Base-by-base conservation (phyloP, 35 echinoderm and acorn worm genomes). In the Holothuria glaberrima region DNA sequence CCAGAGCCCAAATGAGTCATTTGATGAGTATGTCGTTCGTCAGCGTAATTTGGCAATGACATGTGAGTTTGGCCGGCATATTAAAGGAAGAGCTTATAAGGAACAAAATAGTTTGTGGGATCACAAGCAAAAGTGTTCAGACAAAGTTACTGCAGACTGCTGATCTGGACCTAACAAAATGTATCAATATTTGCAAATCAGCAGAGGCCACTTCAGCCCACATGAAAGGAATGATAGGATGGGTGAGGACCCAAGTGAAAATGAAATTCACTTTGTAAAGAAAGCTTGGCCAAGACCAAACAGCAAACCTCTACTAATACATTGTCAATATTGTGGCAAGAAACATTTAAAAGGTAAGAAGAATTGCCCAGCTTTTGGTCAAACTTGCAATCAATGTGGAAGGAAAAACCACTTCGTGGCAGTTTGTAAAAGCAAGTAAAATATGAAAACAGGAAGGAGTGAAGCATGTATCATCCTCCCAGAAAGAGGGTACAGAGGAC, bases 321-420 rank as follows among this genome's bases (percentile, higher is more conserved):
- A 36, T 24, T 86, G 83, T 86, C 12, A 86, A 68, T 36, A 30
- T 64, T 67, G 83, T 86, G 83, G 58, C 31, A 44, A 65, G 16
- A 44, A 24, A 35, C 83, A 86, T 86, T 27, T 4, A 61, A 34
- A 22, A 36, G 59, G 17, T 59, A 86, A 86, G 27, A 30, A 61
- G 38, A n/a, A 12, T 63, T 86, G 59, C 61, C 59, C 59, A 86
- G 83, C 59, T 32, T 86, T 61, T 61, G 59, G 83, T 90, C 16
- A 86, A 61, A 86, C 82, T 60, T 86, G 82, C 82, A 86, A 86
- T 26, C 14, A 35, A 0, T 86, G 82, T 34, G 28, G 29, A 35
- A 62, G 30, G 6, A 59, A 62, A 60, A 86, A 86, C 54, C 57
- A 86, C 36, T 86, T 86, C 30, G 82, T 26, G 48, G 32, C 50